Percentiles rank a stretch among this genome's conserved stretches.
phyloP scores from a whole-genome alignment of 2,797 vertebrate species.

The Meriones psammophilus region DNA sequence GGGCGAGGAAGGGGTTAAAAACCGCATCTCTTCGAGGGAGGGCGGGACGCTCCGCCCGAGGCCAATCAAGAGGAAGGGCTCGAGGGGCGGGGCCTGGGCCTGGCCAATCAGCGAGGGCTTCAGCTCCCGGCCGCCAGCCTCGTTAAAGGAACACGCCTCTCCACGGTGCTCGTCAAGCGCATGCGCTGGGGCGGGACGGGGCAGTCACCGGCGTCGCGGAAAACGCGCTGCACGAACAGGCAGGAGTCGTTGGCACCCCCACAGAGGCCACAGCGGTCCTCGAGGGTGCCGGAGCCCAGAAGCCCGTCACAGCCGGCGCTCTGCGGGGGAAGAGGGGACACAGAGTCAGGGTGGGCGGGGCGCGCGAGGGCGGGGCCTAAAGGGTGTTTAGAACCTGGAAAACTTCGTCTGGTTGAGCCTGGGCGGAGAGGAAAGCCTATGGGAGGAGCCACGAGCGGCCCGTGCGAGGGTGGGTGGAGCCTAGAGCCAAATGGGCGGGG shows the following conservation, averaged over 20 bases:
- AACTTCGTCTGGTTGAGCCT: neutral
- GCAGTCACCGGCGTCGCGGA: slow-evolving; percentile 88
- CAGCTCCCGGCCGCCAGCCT: neutral
- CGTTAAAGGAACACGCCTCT: neutral
- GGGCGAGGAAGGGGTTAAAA: slow-evolving; percentile 16
- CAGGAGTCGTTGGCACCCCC: slow-evolving; percentile 84
- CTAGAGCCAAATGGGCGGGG: neutral
- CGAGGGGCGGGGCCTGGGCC: neutral
- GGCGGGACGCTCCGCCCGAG: neutral
- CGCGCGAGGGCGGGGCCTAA: too few relatives aligned
- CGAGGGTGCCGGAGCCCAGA: slow-evolving; percentile 85
- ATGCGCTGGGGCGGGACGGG: slow-evolving; percentile 74
- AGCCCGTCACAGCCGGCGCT: slow-evolving; percentile 89
- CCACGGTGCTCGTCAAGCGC: fast-evolving
- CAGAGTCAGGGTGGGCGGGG: neutral
- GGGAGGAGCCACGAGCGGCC: neutral
- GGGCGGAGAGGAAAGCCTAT: too few relatives aligned
- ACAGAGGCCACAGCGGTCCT: slow-evolving; percentile 87
- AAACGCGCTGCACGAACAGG: slow-evolving; percentile 87
- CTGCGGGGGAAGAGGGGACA: slow-evolving; percentile 68
- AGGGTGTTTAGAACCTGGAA: neutral
- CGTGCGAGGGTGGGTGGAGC: neutral
- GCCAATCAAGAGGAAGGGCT: neutral
- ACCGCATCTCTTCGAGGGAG: neutral
- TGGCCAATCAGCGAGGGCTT: neutral